A percentile compares a stretch with the other conserved stretches of the same genome.
These are phyloP conservation scores for Ligdia adustata DNA, from an alignment of 2,888 invertebrate species.

Conservation along the genomic window DNA sequence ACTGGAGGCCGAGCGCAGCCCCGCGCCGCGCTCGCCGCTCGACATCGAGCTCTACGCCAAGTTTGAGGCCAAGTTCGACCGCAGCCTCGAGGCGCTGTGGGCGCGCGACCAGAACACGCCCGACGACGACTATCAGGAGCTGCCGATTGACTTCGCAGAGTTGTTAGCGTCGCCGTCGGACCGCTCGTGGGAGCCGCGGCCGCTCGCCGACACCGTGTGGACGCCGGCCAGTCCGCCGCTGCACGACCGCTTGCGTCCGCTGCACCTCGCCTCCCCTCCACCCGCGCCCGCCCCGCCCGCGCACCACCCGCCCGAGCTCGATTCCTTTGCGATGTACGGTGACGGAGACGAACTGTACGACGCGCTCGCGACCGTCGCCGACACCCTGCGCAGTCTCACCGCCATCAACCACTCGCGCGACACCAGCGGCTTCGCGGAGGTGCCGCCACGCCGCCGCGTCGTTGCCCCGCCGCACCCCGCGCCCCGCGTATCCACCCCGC, in stretches of 20 bases:
- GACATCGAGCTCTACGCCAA: constrained; percentile 84
- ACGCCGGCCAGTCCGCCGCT: constrained; percentile 54
- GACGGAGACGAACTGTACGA: constrained; percentile 69
- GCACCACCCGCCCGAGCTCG: constrained; percentile 50
- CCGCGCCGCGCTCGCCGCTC: constrained; percentile 57
- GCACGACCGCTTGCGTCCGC: constrained; percentile 59
- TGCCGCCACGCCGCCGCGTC: constrained; percentile 77
- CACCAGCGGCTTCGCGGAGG: constrained; percentile 85
- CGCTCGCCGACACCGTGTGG: constrained; percentile 43
- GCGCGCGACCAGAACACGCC: constrained; percentile 79
- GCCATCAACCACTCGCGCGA: constrained; percentile 86
- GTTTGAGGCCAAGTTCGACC: constrained; percentile 87
- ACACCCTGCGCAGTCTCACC: constrained; percentile 78
- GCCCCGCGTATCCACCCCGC: constrained; percentile 80
- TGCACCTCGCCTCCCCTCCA: constrained; percentile 51
- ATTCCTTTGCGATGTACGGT: constrained; percentile 65
- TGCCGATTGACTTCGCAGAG: constrained; percentile 85
- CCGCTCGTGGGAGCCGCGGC: constrained; percentile 68
- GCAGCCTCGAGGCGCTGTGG: constrained; percentile 88
- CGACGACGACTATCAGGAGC: constrained; percentile 83
- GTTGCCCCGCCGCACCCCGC: constrained; percentile 76
- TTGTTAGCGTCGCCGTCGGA: constrained; percentile 84
- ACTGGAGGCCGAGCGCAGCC: constrained; percentile 57
- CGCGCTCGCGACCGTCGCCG: constrained; percentile 65
- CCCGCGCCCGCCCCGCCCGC: constrained; percentile 50